A percentile compares a stretch with the other conserved stretches of the same genome.
Evolutionary conservation across 2,888 invertebrate species (phyloP).

Genomic region (Macrostomum cliftonense): DNA sequence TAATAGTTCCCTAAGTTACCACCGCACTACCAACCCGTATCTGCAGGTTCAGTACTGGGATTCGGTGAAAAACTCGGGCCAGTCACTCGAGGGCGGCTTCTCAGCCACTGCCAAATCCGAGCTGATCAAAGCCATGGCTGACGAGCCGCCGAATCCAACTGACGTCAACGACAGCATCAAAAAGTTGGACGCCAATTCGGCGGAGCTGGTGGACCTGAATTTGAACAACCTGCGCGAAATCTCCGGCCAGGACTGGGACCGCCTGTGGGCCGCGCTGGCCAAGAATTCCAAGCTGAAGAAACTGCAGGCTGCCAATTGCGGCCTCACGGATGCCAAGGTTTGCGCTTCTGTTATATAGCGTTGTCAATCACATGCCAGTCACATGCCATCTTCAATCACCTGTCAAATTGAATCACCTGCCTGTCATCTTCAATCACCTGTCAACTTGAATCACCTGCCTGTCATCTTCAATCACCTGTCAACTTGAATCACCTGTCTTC

Average conservation of each 20-base stretch:
- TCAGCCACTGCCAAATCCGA: slow-evolving; percentile 74
- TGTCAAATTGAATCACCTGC: too few species aligned
- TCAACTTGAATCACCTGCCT: too few species aligned
- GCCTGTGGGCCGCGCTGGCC: slow-evolving; percentile 4
- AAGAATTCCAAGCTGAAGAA: slow-evolving; percentile 3
- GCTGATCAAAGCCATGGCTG: slow-evolving; percentile 68
- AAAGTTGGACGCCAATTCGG: slow-evolving; percentile 59
- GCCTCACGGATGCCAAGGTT: slow-evolving; percentile 1
- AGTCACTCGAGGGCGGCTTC: slow-evolving; percentile 9
- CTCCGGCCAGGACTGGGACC: slow-evolving; percentile 4
- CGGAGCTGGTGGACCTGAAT: slow-evolving; percentile 55
- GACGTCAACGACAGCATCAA: slow-evolving; percentile 68
- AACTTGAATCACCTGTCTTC: too few species aligned
- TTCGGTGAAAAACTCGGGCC: too few species aligned
- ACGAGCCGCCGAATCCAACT: slow-evolving; percentile 87
- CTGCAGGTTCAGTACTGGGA: too few species aligned
- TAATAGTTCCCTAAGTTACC: too few species aligned
- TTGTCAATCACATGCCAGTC: not conserved
- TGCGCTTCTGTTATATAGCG: not conserved
- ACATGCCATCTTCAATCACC: too few species aligned
- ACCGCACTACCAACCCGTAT: too few species aligned
- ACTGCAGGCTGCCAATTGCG: slow-evolving; percentile 1
- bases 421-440: too few species aligned
- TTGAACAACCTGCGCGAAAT: slow-evolving; percentile 95
- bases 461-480: too few species aligned